Evolutionary conservation across 2,113 vertebrate genomes (phyloP), one percentile per base, ranked within the genome.

Genomic region (Cyprinodon brontotheroides): DNA sequence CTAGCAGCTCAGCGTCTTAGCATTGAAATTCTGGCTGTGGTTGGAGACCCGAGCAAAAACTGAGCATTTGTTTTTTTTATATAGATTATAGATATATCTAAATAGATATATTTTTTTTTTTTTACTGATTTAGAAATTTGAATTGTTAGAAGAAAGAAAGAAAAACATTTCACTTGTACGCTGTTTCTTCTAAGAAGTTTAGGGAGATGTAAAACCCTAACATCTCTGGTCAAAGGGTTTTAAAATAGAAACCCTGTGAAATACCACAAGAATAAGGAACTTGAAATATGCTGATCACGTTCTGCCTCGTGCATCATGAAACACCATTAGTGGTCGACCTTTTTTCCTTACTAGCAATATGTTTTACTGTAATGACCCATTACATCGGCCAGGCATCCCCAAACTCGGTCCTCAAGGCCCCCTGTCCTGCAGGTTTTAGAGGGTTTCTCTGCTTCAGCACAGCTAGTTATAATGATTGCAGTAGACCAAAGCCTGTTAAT

Each of bases 321-420:
- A 60, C 43, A 29, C 4, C 2, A 17, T 66, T 29, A 65, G 50
- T 66, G 45, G 29, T 29, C 12, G 7, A 22, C 65, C 11, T 76
- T 53, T 20, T 20, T 17, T 50, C 17, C 17, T 53, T 53, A 17
- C 13, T 39, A 65, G 60, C 63, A 57, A 14, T 9, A 5, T 20
- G n/a, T 43, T 67, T 67, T 43, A 0, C 13, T 78, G 66, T 57
- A 74, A 75, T 53, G 59, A 62, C n/a, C 36, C 37, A 11, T 53
- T 53, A 15, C 50, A 53, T 29, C 1, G 29, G 29, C 29, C 29
- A 29, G 29, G 29, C 29, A 29, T 29, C 29, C 29, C 29, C 29
- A 29, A 29, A 29, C 29, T 29, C 29, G 29, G 29, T 29, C 29
- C 29, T 29, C 29, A 29, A 29, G 29, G 29, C 29, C 29, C 29